Base-by-base conservation (phyloP, 2,113 vertebrate species). In the Naja naja region DNA sequence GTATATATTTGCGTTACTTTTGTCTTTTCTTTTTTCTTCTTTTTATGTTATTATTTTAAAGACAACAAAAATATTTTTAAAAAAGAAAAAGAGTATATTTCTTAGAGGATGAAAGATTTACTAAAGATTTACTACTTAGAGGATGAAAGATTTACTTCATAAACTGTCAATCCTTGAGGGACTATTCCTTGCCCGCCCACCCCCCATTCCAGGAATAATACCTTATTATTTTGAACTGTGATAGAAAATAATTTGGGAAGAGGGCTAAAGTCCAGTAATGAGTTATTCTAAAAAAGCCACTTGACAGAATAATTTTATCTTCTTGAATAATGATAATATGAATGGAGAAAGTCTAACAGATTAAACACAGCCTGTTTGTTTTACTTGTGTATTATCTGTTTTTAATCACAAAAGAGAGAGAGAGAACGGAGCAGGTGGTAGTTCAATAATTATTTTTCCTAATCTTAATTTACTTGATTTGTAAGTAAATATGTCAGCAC, bases 211-310 rank as follows among this genome's bases (percentile, higher is more conserved):
- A 91, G 95, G 96, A 96, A 94, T 69, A 95, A 93, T 92, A 53
- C n/a, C 93, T 94, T 94, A 94, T 97, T 97, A 97, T 97, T 97
- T 96, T 97, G 97, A 97, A 97, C 96, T 96, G 91, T 87, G 92
- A 95, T 90, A 93, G 88, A 90, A 93, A 93, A 93, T 90, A 93
- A 92, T 85, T 93, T 96, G 92, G 92, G 89, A 92, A 94, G 94
- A 94, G 12, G 14, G 64, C 30, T 86, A 43, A 90, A 96, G 96
- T 95, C 95, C 94, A 97, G 81, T 93, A 90, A 93, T 85, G 54
- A 60, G n/a, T 64, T 95, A 94, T 94, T 94, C 93, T 69, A 30
- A 96, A 95, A 95, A 93, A 91, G 89, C 85, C 91, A 90, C 86
- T 95, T 93, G 91, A 95, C 96, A 94, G 93, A 96, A 95, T 95